Evolutionary conservation across 2,888 invertebrate species (phyloP).

Genomic region (Congeria kusceri): DNA sequence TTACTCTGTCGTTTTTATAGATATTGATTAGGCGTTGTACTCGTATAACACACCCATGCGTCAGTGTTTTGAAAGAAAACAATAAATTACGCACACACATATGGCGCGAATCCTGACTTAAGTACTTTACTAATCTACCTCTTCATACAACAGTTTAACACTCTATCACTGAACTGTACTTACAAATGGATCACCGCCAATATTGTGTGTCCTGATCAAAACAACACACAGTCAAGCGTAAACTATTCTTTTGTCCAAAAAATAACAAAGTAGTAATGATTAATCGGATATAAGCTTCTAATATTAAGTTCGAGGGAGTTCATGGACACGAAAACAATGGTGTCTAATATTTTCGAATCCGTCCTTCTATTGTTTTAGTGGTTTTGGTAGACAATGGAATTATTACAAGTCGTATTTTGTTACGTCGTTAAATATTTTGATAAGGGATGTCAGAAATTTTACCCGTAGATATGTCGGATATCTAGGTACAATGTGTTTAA

Average conservation of each 20-base stretch:
- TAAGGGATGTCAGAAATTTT: neutral
- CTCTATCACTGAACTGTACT: constrained; percentile 1
- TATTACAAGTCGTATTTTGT: constrained; percentile 9
- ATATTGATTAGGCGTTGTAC: neutral
- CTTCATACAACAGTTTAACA: too few relatives aligned
- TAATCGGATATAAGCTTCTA: constrained; percentile 3
- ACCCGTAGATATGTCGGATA: too few relatives aligned
- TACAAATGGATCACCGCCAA: constrained; percentile 17
- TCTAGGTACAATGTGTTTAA: too few relatives aligned
- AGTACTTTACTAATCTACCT: too few relatives aligned
- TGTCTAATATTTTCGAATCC: constrained; percentile 8
- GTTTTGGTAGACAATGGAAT: constrained; percentile 10
- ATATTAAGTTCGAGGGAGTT: constrained; percentile 12
- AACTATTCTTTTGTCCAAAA: constrained; percentile 11
- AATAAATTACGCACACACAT: too few relatives aligned
- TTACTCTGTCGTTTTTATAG: too few relatives aligned
- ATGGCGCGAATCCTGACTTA: too few relatives aligned
- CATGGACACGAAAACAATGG: constrained; percentile 9
- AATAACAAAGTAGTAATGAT: neutral
- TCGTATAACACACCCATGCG: constrained; percentile 2
- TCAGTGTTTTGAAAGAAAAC: too few relatives aligned
- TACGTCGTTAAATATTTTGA: constrained; percentile 23
- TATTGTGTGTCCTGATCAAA: neutral
- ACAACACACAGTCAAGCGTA: constrained; percentile 19
- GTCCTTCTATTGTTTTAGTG: constrained; percentile 24